Evolutionary conservation across 92 coral and sea anemone genomes (phyloP), one percentile per base, ranked within the genome.

Genomic region (Zoanthus gigantus): DNA sequence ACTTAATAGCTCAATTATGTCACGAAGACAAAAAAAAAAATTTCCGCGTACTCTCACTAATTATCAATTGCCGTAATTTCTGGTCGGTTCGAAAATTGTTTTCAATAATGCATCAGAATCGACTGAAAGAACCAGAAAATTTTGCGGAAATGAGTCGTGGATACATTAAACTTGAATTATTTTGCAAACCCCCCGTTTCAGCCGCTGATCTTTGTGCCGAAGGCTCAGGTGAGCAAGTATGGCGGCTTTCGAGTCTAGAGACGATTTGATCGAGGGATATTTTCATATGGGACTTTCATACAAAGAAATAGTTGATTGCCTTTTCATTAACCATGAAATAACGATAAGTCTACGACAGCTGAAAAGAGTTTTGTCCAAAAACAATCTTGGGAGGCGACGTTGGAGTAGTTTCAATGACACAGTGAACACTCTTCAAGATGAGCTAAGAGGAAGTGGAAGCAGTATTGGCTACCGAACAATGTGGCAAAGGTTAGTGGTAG

Each of bases 211-310:
- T 17, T 61, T 5, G 68, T 17, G 23, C 68, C 68, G 68, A 61
- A 13, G 68, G 72, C 37, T 67, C 72, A 8, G 72, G 34, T 67
- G 72, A 67, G 72, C 37, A 18, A 67, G 37, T 18, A 67, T 67
- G 72, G 72, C 72, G 72, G 72, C 72, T 60, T 60, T 60, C 68
- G 23, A 60, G 72, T 18, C 72, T 29, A 67, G 87, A 48, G 77
- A 3, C 18, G 60, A 83, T 67, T 83, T 83, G 58, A 83, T 83
- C 63, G 87, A 83, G 54, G 65, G 46, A 67, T 83, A 83, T 53
- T 83, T 83, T 83, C 76, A 83, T 37, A 67, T 83, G 87, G 87
- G 87, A 67, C 77, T 83, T 67, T 58, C 77, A 44, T 83, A 83
- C 87, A 83, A 67, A 23, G 87, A 83, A 83, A 83, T 83, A 53